These are phyloP conservation scores for Synergus japonicus DNA, from an alignment of 2,888 invertebrate genomes.

Conservation along the genomic window DNA sequence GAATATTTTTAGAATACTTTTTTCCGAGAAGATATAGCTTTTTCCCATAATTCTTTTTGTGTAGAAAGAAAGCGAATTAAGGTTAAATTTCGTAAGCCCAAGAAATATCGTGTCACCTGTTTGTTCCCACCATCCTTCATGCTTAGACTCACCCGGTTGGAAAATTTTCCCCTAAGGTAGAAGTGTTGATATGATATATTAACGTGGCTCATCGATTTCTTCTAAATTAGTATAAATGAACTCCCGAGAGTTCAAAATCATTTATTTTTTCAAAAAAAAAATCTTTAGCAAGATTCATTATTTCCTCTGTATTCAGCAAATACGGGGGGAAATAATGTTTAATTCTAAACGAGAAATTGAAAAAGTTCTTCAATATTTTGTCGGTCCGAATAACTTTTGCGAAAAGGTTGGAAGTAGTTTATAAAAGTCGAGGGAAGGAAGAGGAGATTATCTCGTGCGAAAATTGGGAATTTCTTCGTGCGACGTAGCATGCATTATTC, in stretches of 20 bases:
- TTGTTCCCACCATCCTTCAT: conserved; percentile 11
- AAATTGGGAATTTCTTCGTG: conserved; percentile 25
- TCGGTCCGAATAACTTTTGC: conserved; percentile 24
- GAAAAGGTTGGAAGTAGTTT: background rate
- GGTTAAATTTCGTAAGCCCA: conserved; percentile 1
- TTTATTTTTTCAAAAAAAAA: background rate
- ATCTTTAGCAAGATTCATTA: no score
- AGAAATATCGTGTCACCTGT: conserved; percentile 15
- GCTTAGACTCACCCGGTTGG: background rate
- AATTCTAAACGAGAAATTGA: background rate
- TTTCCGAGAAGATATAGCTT: background rate
- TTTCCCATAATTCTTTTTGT: background rate
- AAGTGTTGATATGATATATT: conserved; percentile 9
- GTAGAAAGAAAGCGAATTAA: background rate
- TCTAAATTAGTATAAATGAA: conserved; percentile 15
- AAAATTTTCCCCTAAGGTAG: background rate
- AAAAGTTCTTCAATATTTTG: background rate
- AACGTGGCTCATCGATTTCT: background rate
- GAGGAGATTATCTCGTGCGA: conserved; percentile 12
- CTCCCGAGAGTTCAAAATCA: background rate
- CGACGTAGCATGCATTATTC: conserved; percentile 15
- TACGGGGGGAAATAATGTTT: background rate
- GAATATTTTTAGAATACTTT: background rate
- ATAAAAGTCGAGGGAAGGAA: background rate
- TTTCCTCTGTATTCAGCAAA: no score